These are phyloP conservation scores for Quiscalus mexicanus DNA, from an alignment of 2,113 vertebrate genomes.

Conservation along the genomic window DNA sequence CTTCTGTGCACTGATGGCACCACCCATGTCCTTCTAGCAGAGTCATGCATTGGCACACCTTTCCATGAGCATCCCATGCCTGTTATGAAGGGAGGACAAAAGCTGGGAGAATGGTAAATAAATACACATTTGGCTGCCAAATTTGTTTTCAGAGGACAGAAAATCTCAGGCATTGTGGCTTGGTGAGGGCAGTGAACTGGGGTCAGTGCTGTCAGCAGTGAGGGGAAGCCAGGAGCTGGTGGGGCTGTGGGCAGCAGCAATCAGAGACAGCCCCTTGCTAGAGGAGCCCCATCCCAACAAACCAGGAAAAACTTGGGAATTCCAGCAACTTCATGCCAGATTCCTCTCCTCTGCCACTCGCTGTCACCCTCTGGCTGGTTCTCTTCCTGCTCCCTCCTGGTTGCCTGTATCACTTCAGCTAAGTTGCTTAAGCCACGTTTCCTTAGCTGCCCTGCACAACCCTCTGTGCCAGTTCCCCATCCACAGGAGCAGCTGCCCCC, in stretches of 20 bases:
- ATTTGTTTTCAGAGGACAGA: not conserved
- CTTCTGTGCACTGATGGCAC: not conserved
- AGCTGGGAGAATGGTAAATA: not conserved
- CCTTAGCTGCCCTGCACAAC: not conserved
- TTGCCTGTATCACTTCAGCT: not conserved
- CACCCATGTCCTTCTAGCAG: not conserved
- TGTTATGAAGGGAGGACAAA: not conserved
- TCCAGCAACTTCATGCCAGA: not conserved
- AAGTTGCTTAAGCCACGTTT: not conserved
- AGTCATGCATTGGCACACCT: not conserved
- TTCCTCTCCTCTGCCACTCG: not conserved
- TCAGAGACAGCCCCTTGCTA: not conserved
- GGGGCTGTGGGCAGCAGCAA: not conserved
- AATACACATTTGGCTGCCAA: not conserved
- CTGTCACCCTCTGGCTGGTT: not conserved
- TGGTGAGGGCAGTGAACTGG: fast-evolving
- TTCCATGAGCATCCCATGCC: not conserved
- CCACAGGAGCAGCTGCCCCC: fast-evolving
- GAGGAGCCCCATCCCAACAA: fast-evolving
- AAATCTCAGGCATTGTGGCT: not conserved
- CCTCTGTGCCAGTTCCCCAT: not conserved
- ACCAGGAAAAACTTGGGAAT: not conserved
- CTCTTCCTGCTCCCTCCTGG: not conserved
- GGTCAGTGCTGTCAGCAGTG: not conserved
- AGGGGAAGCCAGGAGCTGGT: not conserved